Evolutionary conservation across 2,797 vertebrate genomes (phyloP).

Genomic region (Vespertilio murinus): DNA sequence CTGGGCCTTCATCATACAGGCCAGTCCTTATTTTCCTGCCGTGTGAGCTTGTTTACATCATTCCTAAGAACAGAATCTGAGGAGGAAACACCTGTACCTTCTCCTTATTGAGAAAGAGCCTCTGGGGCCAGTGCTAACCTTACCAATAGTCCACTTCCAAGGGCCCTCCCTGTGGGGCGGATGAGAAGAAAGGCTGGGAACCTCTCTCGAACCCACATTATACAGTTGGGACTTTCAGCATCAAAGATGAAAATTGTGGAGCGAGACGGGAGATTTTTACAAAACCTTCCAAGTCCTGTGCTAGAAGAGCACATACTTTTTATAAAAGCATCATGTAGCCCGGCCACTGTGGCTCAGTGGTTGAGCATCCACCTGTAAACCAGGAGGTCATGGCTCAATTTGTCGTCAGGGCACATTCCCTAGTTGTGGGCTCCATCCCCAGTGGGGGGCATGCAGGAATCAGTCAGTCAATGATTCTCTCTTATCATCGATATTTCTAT

Average conservation of each 20-base stretch:
- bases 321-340: not conserved
- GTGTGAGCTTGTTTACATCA: not conserved
- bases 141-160: not conserved
- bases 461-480: too few relatives aligned
- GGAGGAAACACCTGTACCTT: not conserved
- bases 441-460: too few relatives aligned
- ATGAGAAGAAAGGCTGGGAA: not conserved
- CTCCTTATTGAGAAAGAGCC: not conserved
- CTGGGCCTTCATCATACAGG: not conserved
- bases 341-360: too few relatives aligned
- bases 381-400: too few relatives aligned
- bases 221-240: not conserved
- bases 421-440: too few relatives aligned
- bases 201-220: not conserved
- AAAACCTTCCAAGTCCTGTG: not conserved
- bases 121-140: not conserved
- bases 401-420: too few relatives aligned
- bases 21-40: not conserved
- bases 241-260: not conserved
- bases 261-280: not conserved
- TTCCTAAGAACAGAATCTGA: slow-evolving; percentile 13
- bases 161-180: not conserved
- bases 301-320: not conserved
- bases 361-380: too few relatives aligned
- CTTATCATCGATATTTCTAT: too few relatives aligned